These are phyloP conservation scores for Drosophila fulvimacula DNA, from an alignment of 2,888 invertebrate species.

Conservation along the genomic window DNA sequence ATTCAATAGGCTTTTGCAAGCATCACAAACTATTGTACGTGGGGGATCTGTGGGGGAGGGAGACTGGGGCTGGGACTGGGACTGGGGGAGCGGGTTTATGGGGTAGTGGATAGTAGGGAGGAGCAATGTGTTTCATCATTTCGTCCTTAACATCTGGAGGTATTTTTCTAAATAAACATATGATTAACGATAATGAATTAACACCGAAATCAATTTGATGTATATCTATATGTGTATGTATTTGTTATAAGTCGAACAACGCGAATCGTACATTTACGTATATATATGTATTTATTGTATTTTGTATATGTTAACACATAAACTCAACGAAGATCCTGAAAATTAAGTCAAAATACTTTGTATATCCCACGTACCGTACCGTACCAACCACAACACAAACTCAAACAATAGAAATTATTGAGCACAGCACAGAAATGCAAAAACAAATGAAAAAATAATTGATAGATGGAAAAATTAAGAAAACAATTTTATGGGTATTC, in stretches of 20 bases:
- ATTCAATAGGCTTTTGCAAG: constrained; percentile 70
- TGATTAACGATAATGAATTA: constrained; percentile 33
- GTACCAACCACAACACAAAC: constrained; percentile 22
- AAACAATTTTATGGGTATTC: constrained; percentile 53
- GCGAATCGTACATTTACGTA: constrained; percentile 30
- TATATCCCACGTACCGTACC: constrained; percentile 36
- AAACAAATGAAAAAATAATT: constrained; percentile 24
- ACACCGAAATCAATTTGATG: constrained; percentile 30
- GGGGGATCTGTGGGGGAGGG: constrained; percentile 7
- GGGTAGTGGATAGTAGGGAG: constrained; percentile 14
- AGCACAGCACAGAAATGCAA: constrained; percentile 39
- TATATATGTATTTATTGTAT: constrained; percentile 33
- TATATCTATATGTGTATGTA: constrained; percentile 32
- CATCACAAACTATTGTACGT: constrained; percentile 70
- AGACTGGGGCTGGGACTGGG: constrained; percentile 10
- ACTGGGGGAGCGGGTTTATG: background rate
- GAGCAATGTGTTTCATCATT: constrained; percentile 58
- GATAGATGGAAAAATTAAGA: constrained; percentile 5
- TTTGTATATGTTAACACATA: constrained; percentile 42
- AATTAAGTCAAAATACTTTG: constrained; percentile 40
- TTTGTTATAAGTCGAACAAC: constrained; percentile 39
- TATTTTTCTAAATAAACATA: constrained; percentile 43
- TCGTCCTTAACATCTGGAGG: constrained; percentile 57
- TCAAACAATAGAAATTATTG: constrained; percentile 43
- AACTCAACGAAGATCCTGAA: constrained; percentile 48